Evolutionary conservation across 2,113 vertebrate species (phyloP).

Genomic region (Anas platyrhynchos): DNA sequence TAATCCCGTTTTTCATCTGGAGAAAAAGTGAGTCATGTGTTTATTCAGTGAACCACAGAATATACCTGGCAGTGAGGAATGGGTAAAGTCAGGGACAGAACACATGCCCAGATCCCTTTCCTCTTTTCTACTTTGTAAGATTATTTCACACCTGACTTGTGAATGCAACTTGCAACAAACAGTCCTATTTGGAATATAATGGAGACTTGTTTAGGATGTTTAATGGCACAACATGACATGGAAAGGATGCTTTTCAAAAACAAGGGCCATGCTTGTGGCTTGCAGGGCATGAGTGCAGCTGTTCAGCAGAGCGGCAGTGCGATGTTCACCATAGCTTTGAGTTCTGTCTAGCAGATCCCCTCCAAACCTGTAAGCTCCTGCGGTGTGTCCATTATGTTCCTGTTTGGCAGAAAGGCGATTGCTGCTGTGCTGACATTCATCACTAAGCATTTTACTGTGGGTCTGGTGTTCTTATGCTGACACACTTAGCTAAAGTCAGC

Average conservation of each 20-base stretch:
- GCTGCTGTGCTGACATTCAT: constrained; percentile 67
- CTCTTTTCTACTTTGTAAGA: background rate
- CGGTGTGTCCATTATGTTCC: constrained; percentile 69
- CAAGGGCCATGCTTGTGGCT: constrained; percentile 32
- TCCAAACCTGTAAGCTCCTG: constrained; percentile 63
- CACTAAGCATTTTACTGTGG: constrained; percentile 22
- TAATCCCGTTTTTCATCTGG: background rate
- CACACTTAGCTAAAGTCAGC: background rate
- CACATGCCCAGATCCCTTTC: background rate
- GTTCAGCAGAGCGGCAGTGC: constrained; percentile 22
- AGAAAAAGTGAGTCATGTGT: background rate
- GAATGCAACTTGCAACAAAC: constrained; percentile 14
- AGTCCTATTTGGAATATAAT: constrained; percentile 11
- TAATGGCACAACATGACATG: constrained; percentile 34
- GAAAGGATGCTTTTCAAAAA: constrained; percentile 38
- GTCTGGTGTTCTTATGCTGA: constrained; percentile 35
- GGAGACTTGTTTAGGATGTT: constrained; percentile 15
- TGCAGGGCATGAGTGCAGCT: constrained; percentile 33
- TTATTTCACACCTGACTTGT: background rate
- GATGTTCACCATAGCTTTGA: constrained; percentile 55
- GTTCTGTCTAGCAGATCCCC: constrained; percentile 49
- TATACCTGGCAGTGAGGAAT: background rate
- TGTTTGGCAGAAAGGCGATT: constrained; percentile 43
- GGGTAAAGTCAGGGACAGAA: background rate
- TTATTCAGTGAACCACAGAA: background rate